Percentiles rank a stretch among this genome's conserved stretches.
These are phyloP conservation scores for Mesorhabditis spiculigera DNA, from an alignment of 2,888 invertebrate species.

Conservation along the genomic window DNA sequence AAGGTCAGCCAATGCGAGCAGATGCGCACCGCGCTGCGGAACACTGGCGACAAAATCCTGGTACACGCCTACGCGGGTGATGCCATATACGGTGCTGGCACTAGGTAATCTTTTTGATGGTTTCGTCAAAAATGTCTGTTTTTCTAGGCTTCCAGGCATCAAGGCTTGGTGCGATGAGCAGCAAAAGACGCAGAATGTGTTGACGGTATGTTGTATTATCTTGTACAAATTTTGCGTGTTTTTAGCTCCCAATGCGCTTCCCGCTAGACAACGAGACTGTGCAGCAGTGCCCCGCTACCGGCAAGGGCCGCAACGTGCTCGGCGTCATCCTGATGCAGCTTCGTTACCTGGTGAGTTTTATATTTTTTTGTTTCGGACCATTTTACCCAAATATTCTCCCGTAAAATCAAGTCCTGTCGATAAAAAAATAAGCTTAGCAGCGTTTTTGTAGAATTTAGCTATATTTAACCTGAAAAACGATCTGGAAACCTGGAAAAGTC, in stretches of 20 bases:
- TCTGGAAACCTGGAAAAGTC: no score
- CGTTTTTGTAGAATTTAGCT: no score
- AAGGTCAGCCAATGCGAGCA: conserved; percentile 32
- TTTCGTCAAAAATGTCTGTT: not conserved
- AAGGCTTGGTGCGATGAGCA: conserved; percentile 27
- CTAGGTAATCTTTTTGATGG: not conserved
- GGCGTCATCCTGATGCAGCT: conserved; percentile 39
- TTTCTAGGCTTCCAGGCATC: conserved; percentile 16
- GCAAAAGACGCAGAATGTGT: conserved; percentile 9
- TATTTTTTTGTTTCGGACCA: no score
- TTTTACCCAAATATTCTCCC: no score
- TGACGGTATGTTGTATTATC: not conserved
- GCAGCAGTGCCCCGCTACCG: conserved; percentile 24
- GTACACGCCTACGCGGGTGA: conserved; percentile 36
- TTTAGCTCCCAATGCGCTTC: conserved; percentile 22
- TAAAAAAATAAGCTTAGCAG: no score
- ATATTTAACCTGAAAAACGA: no score
- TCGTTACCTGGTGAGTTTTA: conserved; percentile 8
- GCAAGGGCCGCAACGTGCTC: conserved; percentile 30
- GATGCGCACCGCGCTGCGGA: conserved; percentile 31
- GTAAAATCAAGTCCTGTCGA: no score
- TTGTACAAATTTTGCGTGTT: no score
- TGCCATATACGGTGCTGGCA: conserved; percentile 32
- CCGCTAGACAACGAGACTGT: conserved; percentile 27
- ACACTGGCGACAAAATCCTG: conserved; percentile 30